Base-by-base conservation (phyloP, 2,888 invertebrate genomes). In the Perdita meconis region DNA sequence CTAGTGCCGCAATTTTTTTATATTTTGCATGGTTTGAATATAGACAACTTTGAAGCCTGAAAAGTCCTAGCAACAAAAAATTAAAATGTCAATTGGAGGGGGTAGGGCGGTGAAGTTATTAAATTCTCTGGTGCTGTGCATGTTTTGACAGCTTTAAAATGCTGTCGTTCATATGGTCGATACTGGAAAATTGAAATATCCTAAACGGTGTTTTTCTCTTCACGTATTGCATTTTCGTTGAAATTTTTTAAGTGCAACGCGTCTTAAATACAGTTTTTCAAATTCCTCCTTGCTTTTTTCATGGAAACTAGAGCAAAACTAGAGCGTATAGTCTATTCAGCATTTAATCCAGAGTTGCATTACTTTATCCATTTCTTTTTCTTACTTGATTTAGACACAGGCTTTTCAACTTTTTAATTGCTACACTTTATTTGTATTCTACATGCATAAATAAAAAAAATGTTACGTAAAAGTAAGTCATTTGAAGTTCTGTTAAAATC, bases 61-160 rank as follows among this genome's bases (percentile, higher is more conserved):
- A 42, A 4, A 26, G 16, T 30, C 10, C 1, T 59, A 16, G 19
- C 13, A 55, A 42, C 65, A 24, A 55, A 30, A 55, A 65, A 44
- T 55, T 19, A 34, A 55, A 65, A 42, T 10, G 34, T 65, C 65
- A 34, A 55, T 22, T n/a, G n/a, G n/a, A n/a, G n/a, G n/a, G n/a
- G n/a, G n/a, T n/a, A n/a, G n/a, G n/a, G n/a, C 22, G 36, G 22
- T 10, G 8, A 22, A 26, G 8, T n/a, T 19, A 30, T 34, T n/a
- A 42, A 65, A 65, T 53, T 6, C 26, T 4, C n/a, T 8, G 12
- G 19, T 2, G 0, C 3, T 13, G 10, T 8, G 12, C 12, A 22
- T n/a, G 13, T 44, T 19, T 0, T n/a, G 24, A 19, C 34, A 34
- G 42, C 42, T 6, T 42, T 10, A 13, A 34, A 65, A 65, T 22